phyloP scores from a whole-genome alignment of 2,888 invertebrate genomes.

The Eupithecia subumbrata region DNA sequence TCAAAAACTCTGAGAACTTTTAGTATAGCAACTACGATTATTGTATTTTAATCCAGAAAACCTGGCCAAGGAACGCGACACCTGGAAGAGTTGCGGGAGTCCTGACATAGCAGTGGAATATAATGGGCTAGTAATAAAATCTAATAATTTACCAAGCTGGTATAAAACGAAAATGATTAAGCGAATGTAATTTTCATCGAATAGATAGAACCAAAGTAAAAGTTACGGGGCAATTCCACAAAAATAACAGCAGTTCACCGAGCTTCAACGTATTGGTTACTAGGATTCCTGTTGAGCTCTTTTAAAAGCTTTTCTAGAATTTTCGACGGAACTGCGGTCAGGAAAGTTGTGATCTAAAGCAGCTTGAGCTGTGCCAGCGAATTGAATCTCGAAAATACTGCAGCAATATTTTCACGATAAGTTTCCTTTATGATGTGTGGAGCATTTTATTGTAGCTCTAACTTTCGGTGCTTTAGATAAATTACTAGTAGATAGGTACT shows the following conservation, averaged over 20 bases:
- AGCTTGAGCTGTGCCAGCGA: conserved; percentile 31
- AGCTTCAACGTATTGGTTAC: conserved; percentile 56
- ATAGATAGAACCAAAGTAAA: not conserved
- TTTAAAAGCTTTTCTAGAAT: conserved; percentile 57
- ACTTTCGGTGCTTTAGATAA: conserved; percentile 3
- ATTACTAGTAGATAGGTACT: not conserved
- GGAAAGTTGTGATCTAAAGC: conserved; percentile 34
- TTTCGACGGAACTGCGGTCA: conserved; percentile 28
- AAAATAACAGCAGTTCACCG: conserved; percentile 59
- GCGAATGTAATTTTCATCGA: too few relatives aligned
- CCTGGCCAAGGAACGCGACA: too few relatives aligned
- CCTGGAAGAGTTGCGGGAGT: too few relatives aligned
- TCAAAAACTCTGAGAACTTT: too few relatives aligned
- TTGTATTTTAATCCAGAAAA: too few relatives aligned
- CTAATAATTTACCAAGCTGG: not conserved
- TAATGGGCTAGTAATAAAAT: too few relatives aligned
- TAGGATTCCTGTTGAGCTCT: conserved; percentile 53
- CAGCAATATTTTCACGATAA: conserved; percentile 14
- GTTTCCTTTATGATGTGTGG: conserved; percentile 11
- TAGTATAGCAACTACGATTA: not conserved
- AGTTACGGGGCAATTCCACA: conserved; percentile 58
- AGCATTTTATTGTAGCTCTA: not conserved
- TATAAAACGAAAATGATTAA: not conserved
- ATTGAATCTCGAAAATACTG: conserved; percentile 36
- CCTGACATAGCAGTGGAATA: too few relatives aligned